Evolutionary conservation across 2,888 invertebrate genomes (phyloP).

Genomic region (Catocala sponsa): DNA sequence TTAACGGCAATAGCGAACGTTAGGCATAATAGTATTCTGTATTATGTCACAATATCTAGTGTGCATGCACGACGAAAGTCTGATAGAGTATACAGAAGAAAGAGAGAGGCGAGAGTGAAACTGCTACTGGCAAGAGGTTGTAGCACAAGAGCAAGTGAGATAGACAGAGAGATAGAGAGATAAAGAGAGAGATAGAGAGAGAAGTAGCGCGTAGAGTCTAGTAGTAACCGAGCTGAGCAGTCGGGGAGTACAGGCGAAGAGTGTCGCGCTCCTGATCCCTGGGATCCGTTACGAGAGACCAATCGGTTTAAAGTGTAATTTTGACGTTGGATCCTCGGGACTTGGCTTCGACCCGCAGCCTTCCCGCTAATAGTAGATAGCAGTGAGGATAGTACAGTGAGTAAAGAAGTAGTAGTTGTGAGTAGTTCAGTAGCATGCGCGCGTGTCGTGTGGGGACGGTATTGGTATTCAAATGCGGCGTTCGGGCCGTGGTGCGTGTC

Average conservation of each 20-base stretch:
- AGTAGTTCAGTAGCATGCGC: constrained; percentile 85
- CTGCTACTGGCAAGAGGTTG: constrained; percentile 84
- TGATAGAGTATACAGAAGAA: constrained; percentile 85
- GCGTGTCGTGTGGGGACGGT: constrained; percentile 87
- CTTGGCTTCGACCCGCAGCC: constrained; percentile 76
- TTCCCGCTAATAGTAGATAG: constrained; percentile 83
- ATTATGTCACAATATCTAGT: constrained; percentile 87
- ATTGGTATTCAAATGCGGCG: constrained; percentile 93
- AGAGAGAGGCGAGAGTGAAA: constrained; percentile 83
- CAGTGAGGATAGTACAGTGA: constrained; percentile 83
- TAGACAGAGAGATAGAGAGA: constrained; percentile 82
- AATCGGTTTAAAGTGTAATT: constrained; percentile 62
- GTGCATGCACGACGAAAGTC: constrained; percentile 87
- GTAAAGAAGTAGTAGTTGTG: constrained; percentile 86
- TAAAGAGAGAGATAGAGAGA: constrained; percentile 79
- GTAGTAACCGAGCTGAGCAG: constrained; percentile 78
- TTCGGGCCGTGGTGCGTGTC: constrained; percentile 84
- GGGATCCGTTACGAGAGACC: constrained; percentile 70
- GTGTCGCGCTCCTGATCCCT: constrained; percentile 76
- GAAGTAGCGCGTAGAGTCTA: constrained; percentile 83
- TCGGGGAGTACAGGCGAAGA: constrained; percentile 79
- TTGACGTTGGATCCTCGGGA: constrained; percentile 79
- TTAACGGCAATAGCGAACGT: constrained; percentile 81
- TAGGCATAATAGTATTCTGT: constrained; percentile 82
- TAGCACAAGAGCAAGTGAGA: constrained; percentile 85